Evolutionary conservation across 2,888 invertebrate genomes (phyloP).

Genomic region (Frankliniella intonsa): DNA sequence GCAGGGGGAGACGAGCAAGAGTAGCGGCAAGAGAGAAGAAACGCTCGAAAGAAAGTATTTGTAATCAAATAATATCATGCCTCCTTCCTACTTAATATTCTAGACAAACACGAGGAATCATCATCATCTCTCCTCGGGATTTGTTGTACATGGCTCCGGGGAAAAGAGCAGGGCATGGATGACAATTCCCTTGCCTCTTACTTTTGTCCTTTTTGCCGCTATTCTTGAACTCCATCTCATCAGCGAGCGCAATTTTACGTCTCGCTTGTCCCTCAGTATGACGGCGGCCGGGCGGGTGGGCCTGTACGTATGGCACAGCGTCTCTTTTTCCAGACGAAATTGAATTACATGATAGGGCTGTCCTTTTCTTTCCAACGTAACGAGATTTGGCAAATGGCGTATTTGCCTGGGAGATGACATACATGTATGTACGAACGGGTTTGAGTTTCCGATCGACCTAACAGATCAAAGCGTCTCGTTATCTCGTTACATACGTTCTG

Average conservation of each 20-base stretch:
- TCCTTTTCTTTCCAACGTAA: background rate
- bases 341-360: constrained; percentile 7
- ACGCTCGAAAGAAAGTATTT: background rate
- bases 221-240: background rate
- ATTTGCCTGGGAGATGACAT: background rate
- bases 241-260: constrained; percentile 16
- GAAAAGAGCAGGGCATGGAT: too few relatives aligned
- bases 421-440: background rate
- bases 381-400: constrained; percentile 7
- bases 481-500: background rate
- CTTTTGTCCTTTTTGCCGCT: too few relatives aligned
- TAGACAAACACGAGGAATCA: background rate
- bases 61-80: constrained; percentile 21
- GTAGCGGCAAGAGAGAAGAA: background rate
- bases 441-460: constrained; percentile 15
- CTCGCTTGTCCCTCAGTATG: background rate
- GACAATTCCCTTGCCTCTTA: too few relatives aligned
- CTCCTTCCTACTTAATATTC: background rate
- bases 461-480: background rate
- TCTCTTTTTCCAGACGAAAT: constrained; percentile 9
- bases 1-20: background rate
- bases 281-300: background rate
- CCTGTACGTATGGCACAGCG: constrained; percentile 3
- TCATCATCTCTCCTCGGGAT: too few relatives aligned
- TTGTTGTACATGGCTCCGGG: too few relatives aligned